Evolutionary conservation across 2,113 vertebrate genomes (phyloP).

Genomic region (Poeciliopsis turrubarensis): DNA sequence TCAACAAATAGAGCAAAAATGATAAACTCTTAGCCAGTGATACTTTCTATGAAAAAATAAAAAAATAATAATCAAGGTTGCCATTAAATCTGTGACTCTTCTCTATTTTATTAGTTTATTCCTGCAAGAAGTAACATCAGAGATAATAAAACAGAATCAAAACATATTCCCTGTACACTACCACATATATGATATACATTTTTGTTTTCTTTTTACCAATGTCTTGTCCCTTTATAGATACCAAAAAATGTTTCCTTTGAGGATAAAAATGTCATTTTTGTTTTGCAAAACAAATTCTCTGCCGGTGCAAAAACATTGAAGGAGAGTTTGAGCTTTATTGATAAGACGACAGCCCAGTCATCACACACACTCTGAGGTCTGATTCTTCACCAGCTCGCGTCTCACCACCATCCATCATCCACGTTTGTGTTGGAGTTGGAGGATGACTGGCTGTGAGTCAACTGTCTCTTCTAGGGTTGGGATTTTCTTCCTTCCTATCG

Average conservation of each 20-base stretch:
- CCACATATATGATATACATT: background rate
- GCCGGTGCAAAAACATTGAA: background rate
- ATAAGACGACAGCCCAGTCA: constrained; percentile 50
- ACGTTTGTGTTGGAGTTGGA: constrained; percentile 63
- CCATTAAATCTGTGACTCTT: no score
- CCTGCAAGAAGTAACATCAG: background rate
- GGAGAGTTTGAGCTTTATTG: constrained; percentile 6
- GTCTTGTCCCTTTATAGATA: background rate
- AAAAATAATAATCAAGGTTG: no score
- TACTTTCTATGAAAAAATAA: no score
- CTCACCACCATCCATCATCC: constrained; percentile 42
- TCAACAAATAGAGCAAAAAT: no score
- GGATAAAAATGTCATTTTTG: constrained; percentile 28
- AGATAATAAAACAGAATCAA: background rate
- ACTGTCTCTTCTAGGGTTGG: constrained; percentile 58
- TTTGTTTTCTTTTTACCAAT: constrained; percentile 6
- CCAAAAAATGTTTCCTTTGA: background rate
- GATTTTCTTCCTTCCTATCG: constrained; percentile 56
- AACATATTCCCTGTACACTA: no score
- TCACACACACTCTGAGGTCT: constrained; percentile 15
- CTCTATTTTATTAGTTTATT: no score
- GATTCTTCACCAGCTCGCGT: constrained; percentile 21
- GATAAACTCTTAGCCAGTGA: no score
- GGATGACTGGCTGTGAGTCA: constrained; percentile 58
- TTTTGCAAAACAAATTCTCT: constrained; percentile 30